Conservation (phyloP, 2,888 invertebrate genomes). For the Tetranychus truncatus region DNA sequence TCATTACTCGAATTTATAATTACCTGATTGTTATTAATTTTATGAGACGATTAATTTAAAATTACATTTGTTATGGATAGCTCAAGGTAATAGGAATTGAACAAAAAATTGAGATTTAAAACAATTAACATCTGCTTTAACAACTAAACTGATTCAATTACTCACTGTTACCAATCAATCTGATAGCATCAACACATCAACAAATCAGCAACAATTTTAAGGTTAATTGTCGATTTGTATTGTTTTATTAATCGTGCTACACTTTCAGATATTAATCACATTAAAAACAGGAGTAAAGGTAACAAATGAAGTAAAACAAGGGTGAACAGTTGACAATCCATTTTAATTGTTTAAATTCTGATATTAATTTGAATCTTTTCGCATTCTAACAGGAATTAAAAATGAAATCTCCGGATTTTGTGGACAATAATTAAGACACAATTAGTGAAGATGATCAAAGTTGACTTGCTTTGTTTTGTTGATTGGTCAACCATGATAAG, state of each 20-base stretch:
- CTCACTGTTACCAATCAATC: background rate
- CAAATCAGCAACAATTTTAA: background rate
- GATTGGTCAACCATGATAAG: background rate
- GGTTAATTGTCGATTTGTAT: background rate
- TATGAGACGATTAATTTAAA: background rate
- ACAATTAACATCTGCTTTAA: background rate
- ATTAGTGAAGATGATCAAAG: background rate
- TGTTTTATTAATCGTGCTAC: background rate
- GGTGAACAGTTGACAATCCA: no score
- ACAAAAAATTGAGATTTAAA: no score
- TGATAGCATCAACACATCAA: background rate
- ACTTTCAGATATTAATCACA: background rate
- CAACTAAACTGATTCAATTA: background rate
- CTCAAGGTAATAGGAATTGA: background rate
- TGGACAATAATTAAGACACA: no score
- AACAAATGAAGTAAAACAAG: no score
- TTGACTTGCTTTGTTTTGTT: background rate
- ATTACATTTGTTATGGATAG: background rate
- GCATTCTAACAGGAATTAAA: no score
- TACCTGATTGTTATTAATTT: background rate
- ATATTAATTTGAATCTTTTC: no score
- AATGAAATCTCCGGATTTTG: no score
- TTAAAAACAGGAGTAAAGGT: no score
- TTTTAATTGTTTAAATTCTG: no score
- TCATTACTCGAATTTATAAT: background rate